Conservation (phyloP, 2,888 invertebrate genomes). For the Chalcosyrphus nemorum region DNA sequence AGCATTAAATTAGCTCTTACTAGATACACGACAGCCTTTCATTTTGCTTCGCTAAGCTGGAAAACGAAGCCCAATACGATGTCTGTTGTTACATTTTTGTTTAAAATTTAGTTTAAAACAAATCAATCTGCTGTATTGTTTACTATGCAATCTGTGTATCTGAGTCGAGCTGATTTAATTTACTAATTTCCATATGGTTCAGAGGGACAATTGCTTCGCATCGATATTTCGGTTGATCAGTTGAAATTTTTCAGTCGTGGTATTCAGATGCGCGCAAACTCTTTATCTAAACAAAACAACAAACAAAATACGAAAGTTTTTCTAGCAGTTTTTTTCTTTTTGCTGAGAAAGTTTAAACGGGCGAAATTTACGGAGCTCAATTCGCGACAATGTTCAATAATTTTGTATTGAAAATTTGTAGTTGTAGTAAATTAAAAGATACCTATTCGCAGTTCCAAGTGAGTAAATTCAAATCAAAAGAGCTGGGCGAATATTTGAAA, state of each 20-base stretch:
- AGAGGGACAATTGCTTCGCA: neutral
- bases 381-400: slow-evolving; percentile 46
- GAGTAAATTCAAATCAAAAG: slow-evolving; percentile 29
- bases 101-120: slow-evolving; percentile 10
- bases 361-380: slow-evolving; percentile 17
- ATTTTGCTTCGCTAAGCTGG: slow-evolving; percentile 23
- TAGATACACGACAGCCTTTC: slow-evolving; percentile 18
- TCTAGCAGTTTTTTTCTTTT: neutral
- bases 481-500: slow-evolving; percentile 6
- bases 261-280: slow-evolving; percentile 34
- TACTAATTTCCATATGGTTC: neutral
- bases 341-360: slow-evolving; percentile 17
- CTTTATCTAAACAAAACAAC: neutral
- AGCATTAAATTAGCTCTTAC: slow-evolving; percentile 43
- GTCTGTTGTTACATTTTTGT: slow-evolving; percentile 21
- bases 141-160: slow-evolving; percentile 42
- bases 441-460: slow-evolving; percentile 30
- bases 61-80: neutral
- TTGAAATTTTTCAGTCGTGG: slow-evolving; percentile 35
- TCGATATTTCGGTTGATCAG: slow-evolving; percentile 29
- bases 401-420: slow-evolving; percentile 25
- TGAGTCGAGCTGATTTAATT: slow-evolving; percentile 31
- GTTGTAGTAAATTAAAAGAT: slow-evolving; percentile 33
- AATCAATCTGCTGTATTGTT: neutral
- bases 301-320: neutral